Conservation (phyloP, 2,888 invertebrate genomes). For the Cyrtodaria siliqua region DNA sequence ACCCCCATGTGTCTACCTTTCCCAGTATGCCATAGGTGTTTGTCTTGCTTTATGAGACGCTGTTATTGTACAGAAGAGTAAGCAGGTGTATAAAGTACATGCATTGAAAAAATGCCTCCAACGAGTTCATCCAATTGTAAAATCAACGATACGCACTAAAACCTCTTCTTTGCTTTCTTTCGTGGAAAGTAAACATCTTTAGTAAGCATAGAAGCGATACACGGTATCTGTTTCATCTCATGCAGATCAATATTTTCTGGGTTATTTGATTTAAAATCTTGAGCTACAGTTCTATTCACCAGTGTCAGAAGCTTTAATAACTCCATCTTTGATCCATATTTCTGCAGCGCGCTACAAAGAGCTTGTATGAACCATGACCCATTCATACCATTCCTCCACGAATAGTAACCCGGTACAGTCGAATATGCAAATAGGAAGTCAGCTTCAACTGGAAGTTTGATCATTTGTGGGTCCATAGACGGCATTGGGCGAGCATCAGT, state of each 20-base stretch:
- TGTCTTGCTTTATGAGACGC: too few relatives aligned
- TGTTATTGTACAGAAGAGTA: too few relatives aligned
- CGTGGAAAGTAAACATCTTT: slow-evolving; percentile 80
- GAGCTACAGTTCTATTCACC: slow-evolving; percentile 83
- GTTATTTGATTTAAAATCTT: slow-evolving; percentile 82
- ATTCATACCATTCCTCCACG: slow-evolving; percentile 83
- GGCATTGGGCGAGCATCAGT: slow-evolving; percentile 24
- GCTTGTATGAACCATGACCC: slow-evolving; percentile 86
- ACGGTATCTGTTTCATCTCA: slow-evolving; percentile 82
- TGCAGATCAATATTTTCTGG: slow-evolving; percentile 68
- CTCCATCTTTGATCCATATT: slow-evolving; percentile 73
- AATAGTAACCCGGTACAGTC: slow-evolving; percentile 83
- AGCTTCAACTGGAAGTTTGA: slow-evolving; percentile 68
- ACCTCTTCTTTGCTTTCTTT: slow-evolving; percentile 11
- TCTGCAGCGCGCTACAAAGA: slow-evolving; percentile 74
- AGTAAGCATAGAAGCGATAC: slow-evolving; percentile 83
- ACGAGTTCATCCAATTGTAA: too few relatives aligned
- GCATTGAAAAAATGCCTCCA: too few relatives aligned
- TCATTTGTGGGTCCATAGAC: background rate
- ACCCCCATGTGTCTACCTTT: too few relatives aligned
- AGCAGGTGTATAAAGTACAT: too few relatives aligned
- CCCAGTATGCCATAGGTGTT: too few relatives aligned
- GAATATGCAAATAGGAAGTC: slow-evolving; percentile 85
- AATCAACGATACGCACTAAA: too few relatives aligned
- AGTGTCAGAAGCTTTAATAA: slow-evolving; percentile 80